Evolutionary conservation across 1,140 invertebrate genomes (phyloP).

Genomic region (Cephus cinctus): DNA sequence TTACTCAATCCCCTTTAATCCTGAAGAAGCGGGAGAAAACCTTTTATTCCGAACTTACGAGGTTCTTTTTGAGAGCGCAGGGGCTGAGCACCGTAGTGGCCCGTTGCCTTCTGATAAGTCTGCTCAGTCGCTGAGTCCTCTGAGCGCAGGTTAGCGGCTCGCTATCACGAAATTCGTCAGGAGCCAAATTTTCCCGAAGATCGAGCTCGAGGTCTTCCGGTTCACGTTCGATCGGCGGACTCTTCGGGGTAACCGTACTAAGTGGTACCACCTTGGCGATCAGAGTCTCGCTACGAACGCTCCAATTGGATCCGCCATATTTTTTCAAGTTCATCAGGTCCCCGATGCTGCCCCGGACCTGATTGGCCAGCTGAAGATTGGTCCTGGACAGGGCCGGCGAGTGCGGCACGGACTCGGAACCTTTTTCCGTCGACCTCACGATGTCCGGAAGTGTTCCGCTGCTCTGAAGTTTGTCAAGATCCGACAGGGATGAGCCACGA

Average conservation of each 20-base stretch:
- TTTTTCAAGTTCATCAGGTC: conserved; percentile 76
- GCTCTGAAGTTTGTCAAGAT: conserved; percentile 64
- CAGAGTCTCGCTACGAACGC: conserved; percentile 64
- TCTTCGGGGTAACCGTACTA: conserved; percentile 65
- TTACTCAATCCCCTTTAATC: no score
- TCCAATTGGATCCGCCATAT: conserved; percentile 69
- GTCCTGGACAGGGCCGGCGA: conserved; percentile 57
- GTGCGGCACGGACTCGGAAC: conserved; percentile 56
- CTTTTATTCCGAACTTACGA: conserved; percentile 25
- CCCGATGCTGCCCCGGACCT: conserved; percentile 68
- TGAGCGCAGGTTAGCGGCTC: conserved; percentile 62
- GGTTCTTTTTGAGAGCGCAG: conserved; percentile 20
- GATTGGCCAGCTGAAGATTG: conserved; percentile 49
- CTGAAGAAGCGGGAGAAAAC: no score
- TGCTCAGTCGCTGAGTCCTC: conserved; percentile 65
- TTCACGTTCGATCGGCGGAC: conserved; percentile 36
- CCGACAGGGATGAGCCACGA: conserved; percentile 70
- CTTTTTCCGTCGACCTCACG: conserved; percentile 55
- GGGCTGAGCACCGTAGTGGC: conserved; percentile 25
- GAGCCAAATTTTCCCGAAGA: conserved; percentile 46
- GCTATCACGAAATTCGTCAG: conserved; percentile 25
- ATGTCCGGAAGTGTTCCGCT: conserved; percentile 48
- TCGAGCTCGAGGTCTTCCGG: conserved; percentile 41
- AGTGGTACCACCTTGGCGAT: conserved; percentile 70
- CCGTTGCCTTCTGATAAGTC: conserved; percentile 59